A percentile compares a stretch with the other conserved stretches of the same genome.
phyloP scores from a whole-genome alignment of 2,113 vertebrate species.

The Tamias sibiricus region DNA sequence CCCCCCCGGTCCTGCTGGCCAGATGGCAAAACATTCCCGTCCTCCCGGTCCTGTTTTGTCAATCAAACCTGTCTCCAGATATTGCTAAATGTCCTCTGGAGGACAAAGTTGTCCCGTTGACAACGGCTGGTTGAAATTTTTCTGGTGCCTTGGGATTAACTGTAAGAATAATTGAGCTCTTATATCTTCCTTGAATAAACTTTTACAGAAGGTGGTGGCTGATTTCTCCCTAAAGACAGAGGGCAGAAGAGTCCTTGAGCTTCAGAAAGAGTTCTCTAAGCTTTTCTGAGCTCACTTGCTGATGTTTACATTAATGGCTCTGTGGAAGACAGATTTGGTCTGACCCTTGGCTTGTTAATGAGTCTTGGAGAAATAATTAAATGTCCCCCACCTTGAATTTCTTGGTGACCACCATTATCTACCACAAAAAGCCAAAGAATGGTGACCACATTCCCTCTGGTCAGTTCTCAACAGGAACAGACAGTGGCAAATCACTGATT shows the following conservation, averaged over 20 bases:
- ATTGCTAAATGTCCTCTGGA: not conserved
- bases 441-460: not conserved
- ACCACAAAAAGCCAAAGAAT: not conserved
- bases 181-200: not conserved
- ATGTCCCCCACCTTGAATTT: not conserved
- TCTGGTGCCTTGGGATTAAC: not conserved
- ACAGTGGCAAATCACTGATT: no score
- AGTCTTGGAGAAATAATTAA: not conserved
- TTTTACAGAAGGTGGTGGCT: not conserved
- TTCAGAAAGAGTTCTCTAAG: not conserved
- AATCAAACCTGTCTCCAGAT: not conserved
- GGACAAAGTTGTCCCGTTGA: not conserved
- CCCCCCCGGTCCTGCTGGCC: no score
- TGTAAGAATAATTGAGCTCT: not conserved
- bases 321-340: not conserved
- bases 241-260: not conserved
- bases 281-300: not conserved
- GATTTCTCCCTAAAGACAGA: not conserved
- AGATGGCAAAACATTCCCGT: not conserved
- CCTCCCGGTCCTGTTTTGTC: not conserved
- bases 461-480: not conserved
- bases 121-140: not conserved
- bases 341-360: not conserved
- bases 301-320: not conserved
- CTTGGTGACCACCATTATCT: not conserved